phyloP scores from a whole-genome alignment of 2,888 invertebrate species.

The Pediacus dermestoides region DNA sequence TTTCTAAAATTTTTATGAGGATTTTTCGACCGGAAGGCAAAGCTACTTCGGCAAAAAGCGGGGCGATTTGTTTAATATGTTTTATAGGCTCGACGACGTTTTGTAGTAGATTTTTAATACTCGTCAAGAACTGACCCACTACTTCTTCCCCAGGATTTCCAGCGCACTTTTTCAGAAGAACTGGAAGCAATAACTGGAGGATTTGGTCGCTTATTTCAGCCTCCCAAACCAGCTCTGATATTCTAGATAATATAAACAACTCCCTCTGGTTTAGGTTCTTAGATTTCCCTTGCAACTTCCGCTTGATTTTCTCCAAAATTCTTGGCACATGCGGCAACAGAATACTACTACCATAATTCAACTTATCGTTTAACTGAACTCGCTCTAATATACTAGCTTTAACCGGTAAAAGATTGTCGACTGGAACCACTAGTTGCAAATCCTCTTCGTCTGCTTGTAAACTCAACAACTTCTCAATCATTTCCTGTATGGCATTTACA shows the following conservation, averaged over 20 bases:
- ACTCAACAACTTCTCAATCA: conserved; percentile 71
- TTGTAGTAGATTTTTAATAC: conserved; percentile 70
- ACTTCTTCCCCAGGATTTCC: conserved; percentile 64
- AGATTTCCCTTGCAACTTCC: conserved; percentile 59
- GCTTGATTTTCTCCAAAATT: conserved; percentile 68
- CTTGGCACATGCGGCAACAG: conserved; percentile 69
- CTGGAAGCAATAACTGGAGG: conserved; percentile 67
- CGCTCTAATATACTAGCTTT: conserved; percentile 36
- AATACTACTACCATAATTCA: conserved; percentile 71
- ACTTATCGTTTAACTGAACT: conserved; percentile 45
- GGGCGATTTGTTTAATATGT: conserved; percentile 68
- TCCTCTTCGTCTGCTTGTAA: conserved; percentile 59
- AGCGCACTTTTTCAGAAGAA: conserved; percentile 63
- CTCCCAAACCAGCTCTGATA: conserved; percentile 71
- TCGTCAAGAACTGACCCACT: conserved; percentile 66
- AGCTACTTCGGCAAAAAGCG: conserved; percentile 67
- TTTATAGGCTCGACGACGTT: conserved; percentile 62
- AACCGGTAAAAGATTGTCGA: conserved; percentile 48
- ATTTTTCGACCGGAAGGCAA: conserved; percentile 66
- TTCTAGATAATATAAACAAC: conserved; percentile 68
- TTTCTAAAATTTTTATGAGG: conserved; percentile 60
- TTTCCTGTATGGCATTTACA: conserved; percentile 64
- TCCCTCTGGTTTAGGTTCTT: conserved; percentile 66
- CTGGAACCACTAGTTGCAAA: conserved; percentile 43
- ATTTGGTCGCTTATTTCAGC: conserved; percentile 66